phyloP scores from a whole-genome alignment of 2,113 vertebrate genomes.

The Oceanodroma tethys region DNA sequence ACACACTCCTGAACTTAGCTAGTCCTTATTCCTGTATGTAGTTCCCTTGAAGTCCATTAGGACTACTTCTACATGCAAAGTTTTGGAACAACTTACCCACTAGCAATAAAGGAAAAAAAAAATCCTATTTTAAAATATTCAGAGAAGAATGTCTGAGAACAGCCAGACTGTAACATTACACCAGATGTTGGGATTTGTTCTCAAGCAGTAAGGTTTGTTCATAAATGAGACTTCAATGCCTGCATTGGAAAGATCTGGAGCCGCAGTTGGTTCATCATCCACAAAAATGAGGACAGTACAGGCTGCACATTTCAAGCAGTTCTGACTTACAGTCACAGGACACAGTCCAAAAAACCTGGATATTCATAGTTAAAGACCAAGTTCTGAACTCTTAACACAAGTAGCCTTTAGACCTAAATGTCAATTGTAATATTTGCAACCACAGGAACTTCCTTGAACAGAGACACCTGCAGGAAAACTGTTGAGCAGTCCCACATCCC shows the following conservation, averaged over 20 bases:
- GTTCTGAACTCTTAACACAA: background rate
- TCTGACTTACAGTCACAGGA: background rate
- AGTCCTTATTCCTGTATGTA: background rate
- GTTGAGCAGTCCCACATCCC: background rate
- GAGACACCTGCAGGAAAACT: background rate
- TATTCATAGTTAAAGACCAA: background rate
- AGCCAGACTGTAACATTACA: background rate
- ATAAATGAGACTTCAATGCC: background rate
- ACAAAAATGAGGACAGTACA: background rate
- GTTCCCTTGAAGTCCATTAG: background rate
- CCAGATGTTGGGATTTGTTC: background rate
- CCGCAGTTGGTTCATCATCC: background rate
- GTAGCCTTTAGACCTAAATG: background rate
- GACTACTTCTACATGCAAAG: background rate
- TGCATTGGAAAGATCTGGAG: background rate
- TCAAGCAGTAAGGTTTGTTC: background rate
- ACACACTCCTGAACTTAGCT: background rate
- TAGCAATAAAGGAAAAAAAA: background rate
- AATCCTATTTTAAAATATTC: background rate
- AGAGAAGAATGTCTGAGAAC: background rate
- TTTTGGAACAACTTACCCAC: background rate
- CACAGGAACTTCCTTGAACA: background rate
- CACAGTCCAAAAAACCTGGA: background rate
- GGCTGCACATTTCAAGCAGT: background rate
- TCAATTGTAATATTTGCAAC: background rate